Conservation (phyloP, 2,113 vertebrate species). For the Illadopsis cleaveri region DNA sequence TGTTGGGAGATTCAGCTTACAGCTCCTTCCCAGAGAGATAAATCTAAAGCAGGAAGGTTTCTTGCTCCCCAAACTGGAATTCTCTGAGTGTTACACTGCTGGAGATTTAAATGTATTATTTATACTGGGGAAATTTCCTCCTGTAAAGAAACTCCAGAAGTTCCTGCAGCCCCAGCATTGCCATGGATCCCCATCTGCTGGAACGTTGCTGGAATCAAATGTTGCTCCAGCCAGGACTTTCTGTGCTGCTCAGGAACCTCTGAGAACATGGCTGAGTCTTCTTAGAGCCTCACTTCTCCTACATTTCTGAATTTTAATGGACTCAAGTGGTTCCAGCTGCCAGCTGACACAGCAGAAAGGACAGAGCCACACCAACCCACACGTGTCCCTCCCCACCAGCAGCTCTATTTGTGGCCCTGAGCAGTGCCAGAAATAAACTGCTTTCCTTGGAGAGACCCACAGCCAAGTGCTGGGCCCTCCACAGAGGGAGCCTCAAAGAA, state of each 20-base stretch:
- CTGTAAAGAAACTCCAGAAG: not conserved
- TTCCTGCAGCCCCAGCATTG: not conserved
- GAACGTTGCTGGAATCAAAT: not conserved
- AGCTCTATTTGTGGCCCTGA: not conserved
- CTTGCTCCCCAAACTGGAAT: not conserved
- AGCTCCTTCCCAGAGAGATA: not conserved
- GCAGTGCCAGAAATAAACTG: not conserved
- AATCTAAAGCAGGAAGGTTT: not conserved
- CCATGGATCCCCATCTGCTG: not conserved
- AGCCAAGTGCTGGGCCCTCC: not conserved
- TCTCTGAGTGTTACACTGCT: not conserved
- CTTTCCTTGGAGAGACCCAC: not conserved
- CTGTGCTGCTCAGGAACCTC: not conserved
- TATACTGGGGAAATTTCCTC: not conserved
- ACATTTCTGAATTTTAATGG: not conserved
- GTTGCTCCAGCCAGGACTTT: not conserved
- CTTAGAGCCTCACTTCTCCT: not conserved
- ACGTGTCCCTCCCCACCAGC: not conserved
- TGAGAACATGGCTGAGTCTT: rapidly evolving
- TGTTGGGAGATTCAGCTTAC: not conserved
- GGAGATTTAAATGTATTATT: not conserved
- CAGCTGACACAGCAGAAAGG: not conserved
- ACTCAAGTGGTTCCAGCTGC: not conserved
- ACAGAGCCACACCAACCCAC: not conserved
- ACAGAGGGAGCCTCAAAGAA: not conserved